Evolutionary conservation across 2,797 vertebrate species (phyloP).

Genomic region (Sciurus vulgaris): DNA sequence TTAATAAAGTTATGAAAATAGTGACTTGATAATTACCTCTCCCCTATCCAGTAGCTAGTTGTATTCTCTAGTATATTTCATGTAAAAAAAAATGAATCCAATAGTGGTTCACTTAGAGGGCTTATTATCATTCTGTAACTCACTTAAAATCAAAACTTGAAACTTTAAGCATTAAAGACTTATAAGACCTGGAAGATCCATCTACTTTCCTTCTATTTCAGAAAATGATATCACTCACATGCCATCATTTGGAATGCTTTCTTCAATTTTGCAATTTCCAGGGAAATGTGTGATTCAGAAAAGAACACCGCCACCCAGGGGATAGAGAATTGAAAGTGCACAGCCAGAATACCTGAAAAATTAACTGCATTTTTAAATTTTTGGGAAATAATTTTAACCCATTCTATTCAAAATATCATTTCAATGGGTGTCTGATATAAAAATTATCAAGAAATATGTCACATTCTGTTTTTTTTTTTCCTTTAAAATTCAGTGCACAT

Average conservation of each 20-base stretch:
- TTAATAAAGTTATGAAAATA: constrained; percentile 12
- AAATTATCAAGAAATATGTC: too few species aligned
- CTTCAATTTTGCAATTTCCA: constrained; percentile 39
- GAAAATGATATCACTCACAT: neutral
- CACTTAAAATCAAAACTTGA: constrained; percentile 51
- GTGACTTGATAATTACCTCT: neutral
- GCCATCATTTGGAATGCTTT: neutral
- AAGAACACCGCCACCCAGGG: constrained; percentile 86
- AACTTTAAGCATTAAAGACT: constrained; percentile 26
- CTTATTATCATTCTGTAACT: neutral
- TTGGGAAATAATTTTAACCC: too few species aligned
- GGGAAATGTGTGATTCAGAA: constrained; percentile 63
- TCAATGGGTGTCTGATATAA: too few species aligned
- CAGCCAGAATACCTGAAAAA: neutral
- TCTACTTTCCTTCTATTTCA: constrained; percentile 48
- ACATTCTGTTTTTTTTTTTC: too few species aligned
- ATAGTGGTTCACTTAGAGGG: neutral
- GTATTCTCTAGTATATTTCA: neutral
- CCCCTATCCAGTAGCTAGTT: neutral
- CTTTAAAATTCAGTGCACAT: too few species aligned
- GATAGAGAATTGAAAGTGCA: constrained; percentile 41
- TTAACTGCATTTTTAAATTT: neutral
- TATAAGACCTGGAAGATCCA: constrained; percentile 3
- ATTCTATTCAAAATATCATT: too few species aligned
- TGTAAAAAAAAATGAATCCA: neutral